phyloP scores from a whole-genome alignment of 2,113 vertebrate species.

The Jaculus jaculus region DNA sequence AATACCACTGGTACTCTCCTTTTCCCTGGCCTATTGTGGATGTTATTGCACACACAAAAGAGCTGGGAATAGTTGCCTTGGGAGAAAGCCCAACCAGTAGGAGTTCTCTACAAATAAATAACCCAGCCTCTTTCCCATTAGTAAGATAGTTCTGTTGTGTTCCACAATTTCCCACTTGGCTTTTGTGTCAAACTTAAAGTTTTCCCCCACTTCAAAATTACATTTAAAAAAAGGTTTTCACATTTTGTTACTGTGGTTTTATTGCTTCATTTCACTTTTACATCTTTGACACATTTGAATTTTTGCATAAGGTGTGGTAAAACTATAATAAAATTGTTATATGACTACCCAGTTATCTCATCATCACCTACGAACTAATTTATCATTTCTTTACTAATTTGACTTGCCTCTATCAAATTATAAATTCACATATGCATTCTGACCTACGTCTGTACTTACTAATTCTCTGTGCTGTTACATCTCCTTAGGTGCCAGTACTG shows the following conservation, averaged over 20 bases:
- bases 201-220: background rate
- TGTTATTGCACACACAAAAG: background rate
- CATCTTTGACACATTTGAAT: background rate
- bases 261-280: constrained; percentile 14
- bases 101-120: background rate
- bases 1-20: background rate
- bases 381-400: background rate
- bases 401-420: background rate
- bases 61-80: background rate
- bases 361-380: background rate
- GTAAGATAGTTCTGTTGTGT: background rate
- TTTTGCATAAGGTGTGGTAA: background rate
- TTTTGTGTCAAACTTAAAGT: background rate
- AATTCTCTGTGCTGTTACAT: background rate
- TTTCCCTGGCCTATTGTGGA: background rate
- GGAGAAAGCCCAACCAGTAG: background rate
- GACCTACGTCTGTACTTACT: background rate
- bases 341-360: background rate
- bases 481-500: background rate
- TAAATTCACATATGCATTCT: background rate
- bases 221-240: constrained; percentile 3
- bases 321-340: background rate
- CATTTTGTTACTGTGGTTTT: background rate
- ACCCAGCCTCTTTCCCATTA: background rate
- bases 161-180: background rate